Percentiles rank a stretch among this genome's conserved stretches.
Evolutionary conservation across 1,140 invertebrate genomes (phyloP).

Genomic region (Neuroterus valhalla): DNA sequence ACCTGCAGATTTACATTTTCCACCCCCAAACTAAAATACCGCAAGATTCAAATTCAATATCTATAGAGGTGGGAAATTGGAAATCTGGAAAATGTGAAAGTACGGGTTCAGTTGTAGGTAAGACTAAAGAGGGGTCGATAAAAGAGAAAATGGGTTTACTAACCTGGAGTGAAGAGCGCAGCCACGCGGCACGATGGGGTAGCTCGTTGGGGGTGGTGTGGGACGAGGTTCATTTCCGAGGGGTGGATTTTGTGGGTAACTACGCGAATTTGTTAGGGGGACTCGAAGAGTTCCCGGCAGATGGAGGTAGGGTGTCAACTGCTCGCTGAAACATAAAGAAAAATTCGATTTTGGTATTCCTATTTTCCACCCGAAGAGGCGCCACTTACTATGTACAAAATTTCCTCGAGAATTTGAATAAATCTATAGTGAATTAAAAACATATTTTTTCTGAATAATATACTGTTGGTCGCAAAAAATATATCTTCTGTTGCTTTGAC

Average conservation of each 20-base stretch:
- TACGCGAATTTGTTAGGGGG: slow-evolving; percentile 55
- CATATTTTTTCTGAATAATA: no score
- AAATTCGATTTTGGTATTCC: no score
- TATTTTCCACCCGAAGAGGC: no score
- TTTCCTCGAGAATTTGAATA: no score
- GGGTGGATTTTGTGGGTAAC: slow-evolving; percentile 39
- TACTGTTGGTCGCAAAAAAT: no score
- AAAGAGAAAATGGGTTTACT: slow-evolving; percentile 47
- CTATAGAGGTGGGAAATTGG: no score
- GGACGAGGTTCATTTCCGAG: slow-evolving; percentile 51
- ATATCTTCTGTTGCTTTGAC: no score
- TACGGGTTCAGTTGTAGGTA: background rate
- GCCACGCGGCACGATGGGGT: slow-evolving; percentile 54
- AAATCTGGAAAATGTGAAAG: background rate
- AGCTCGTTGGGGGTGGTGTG: slow-evolving; percentile 55
- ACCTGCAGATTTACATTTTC: no score
- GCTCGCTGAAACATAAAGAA: slow-evolving; percentile 57
- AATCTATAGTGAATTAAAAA: no score
- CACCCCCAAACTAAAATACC: no score
- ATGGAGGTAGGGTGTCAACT: slow-evolving; percentile 60
- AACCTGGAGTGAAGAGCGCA: slow-evolving; percentile 65
- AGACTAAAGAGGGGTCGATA: background rate
- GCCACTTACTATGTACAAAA: no score
- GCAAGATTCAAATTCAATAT: no score
- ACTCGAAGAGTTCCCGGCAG: slow-evolving; percentile 58